These are phyloP conservation scores for Amblyornis subalaris DNA, from an alignment of 2,113 vertebrate species.

Conservation along the genomic window DNA sequence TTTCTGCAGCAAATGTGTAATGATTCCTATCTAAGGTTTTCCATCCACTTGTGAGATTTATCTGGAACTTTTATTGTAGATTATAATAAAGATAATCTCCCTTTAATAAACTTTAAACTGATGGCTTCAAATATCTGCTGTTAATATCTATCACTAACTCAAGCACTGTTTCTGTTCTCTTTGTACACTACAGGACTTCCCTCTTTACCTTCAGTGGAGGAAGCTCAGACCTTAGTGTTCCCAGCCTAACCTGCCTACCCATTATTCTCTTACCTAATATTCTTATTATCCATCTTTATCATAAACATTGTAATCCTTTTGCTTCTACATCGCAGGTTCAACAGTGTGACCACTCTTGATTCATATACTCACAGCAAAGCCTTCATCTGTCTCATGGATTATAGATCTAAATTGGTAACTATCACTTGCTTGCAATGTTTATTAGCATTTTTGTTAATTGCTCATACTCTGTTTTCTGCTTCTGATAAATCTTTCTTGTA, in stretches of 20 bases:
- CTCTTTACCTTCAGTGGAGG: background rate
- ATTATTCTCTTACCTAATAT: background rate
- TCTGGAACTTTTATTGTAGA: background rate
- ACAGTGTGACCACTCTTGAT: conserved; percentile 48
- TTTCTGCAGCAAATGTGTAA: background rate
- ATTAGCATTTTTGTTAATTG: conserved; percentile 10
- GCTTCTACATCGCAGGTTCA: conserved; percentile 55
- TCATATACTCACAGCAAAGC: conserved; percentile 54
- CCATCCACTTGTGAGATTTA: background rate
- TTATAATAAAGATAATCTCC: background rate
- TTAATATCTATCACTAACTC: background rate
- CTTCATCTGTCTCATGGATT: conserved; percentile 60
- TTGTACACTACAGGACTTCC: background rate
- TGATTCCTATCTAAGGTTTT: background rate
- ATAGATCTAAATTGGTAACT: conserved; percentile 68
- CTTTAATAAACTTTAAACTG: background rate
- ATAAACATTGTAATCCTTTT: conserved; percentile 52
- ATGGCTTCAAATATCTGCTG: background rate
- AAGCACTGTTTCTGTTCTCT: background rate
- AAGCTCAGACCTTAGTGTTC: background rate
- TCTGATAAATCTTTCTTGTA: background rate
- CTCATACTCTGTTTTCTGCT: conserved; percentile 12
- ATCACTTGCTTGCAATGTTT: conserved; percentile 52
- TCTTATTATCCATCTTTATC: background rate
- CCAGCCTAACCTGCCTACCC: background rate